Percentiles rank a stretch among this genome's conserved stretches.
These are phyloP conservation scores for Mustela nigripes DNA, from an alignment of 2,113 vertebrate genomes.

Conservation along the genomic window DNA sequence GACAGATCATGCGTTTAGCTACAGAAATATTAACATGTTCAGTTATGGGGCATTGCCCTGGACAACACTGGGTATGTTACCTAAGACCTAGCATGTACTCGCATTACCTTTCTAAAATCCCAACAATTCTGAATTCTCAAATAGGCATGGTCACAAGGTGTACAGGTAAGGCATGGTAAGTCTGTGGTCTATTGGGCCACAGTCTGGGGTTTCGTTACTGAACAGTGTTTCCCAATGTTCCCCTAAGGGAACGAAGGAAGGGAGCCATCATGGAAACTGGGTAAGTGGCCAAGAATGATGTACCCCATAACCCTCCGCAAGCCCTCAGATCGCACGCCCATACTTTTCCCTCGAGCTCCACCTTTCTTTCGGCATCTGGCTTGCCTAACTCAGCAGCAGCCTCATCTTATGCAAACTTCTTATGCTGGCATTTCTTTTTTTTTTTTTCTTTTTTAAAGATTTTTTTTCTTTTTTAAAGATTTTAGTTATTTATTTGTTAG, in stretches of 20 bases:
- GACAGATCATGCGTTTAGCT: background rate
- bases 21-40: constrained; percentile 4
- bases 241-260: background rate
- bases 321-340: background rate
- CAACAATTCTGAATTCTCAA: constrained; percentile 47
- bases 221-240: background rate
- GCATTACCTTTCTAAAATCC: background rate
- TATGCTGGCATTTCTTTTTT: background rate
- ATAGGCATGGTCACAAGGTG: background rate
- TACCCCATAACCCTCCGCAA: background rate
- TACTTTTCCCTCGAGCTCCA: background rate
- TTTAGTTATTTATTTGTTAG: too few species aligned
- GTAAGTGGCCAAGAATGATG: background rate
- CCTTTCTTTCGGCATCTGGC: background rate
- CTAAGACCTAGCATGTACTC: background rate
- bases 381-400: background rate
- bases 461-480: too few species aligned
- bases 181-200: background rate
- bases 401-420: constrained; percentile 6
- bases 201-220: background rate
- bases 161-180: background rate
- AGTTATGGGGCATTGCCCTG: background rate
- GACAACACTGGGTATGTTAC: background rate
- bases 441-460: too few species aligned
- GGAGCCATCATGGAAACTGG: background rate